Conservation (phyloP, 92 coral and sea anemone species). For the Anthopleura xanthogrammica region DNA sequence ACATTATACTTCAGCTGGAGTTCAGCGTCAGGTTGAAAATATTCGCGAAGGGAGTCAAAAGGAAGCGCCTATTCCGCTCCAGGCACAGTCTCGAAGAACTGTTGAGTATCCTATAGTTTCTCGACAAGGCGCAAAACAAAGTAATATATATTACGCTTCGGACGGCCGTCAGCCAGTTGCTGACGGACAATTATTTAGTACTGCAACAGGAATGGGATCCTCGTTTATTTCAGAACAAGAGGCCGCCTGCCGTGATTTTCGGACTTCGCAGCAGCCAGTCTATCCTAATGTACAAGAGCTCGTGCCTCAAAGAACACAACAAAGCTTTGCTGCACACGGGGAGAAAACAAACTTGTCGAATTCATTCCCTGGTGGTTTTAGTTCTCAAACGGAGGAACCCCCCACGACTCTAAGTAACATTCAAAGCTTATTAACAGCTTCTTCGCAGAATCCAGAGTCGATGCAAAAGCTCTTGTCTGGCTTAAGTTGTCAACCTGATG, state of each 20-base stretch:
- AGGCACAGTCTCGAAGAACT: background rate
- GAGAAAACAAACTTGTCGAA: background rate
- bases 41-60: slow-evolving; percentile 16
- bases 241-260: background rate
- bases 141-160: background rate
- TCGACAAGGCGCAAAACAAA: background rate
- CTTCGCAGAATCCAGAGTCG: slow-evolving; percentile 61
- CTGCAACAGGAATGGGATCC: background rate
- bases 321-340: background rate
- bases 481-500: slow-evolving; percentile 58
- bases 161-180: slow-evolving; percentile 26
- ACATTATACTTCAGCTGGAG: background rate
- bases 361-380: background rate
- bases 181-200: background rate
- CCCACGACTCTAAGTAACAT: slow-evolving; percentile 26
- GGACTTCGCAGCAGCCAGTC: background rate
- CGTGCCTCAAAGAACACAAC: background rate
- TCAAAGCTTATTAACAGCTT: slow-evolving; percentile 40
- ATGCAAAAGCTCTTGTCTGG: slow-evolving; percentile 58
- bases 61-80: background rate
- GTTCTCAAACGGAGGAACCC: background rate
- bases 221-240: background rate
- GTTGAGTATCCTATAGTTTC: background rate
- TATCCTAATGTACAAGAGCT: background rate
- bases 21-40: background rate